Evolutionary conservation across 1,140 invertebrate species (phyloP), one percentile per base, ranked within the genome.

Genomic region (Drosophila tropicalis): DNA sequence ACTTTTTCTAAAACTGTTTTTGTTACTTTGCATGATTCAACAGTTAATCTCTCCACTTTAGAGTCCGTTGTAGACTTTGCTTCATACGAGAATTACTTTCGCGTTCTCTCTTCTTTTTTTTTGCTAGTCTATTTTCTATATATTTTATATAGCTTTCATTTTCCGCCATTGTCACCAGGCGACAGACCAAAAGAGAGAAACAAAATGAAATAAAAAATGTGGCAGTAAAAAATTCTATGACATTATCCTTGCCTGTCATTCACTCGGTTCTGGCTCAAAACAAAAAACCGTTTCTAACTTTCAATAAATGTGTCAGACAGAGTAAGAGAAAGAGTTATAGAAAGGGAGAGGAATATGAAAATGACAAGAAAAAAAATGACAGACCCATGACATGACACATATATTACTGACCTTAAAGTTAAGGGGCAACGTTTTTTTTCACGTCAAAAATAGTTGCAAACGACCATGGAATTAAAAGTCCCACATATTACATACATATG

Each of bases 31-130:
- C 15, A 1, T 36, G 65, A 79, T 76, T 86, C 82, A 86, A 86
- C 78, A 86, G 82, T 73, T 86, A 72, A 79, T 76, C 66, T 86
- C 82, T 86, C 81, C 82, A 86, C 19, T 22, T 22, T 39, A 25
- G 15, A 34, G 19, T 19, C 5, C 17, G 15, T 62, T 76, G 71
- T 67, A 67, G 78, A 72, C 44, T 71, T 57, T 29, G 29, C 29
- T 29, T 29, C 29, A 29, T 29, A 5, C 29, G 29, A 62, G 54
- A 17, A 36, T 10, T 68, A 34, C 54, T 64, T 47, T 3, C 17
- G 22, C 25, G 29, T 12, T 32, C n/a, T 55, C 5, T n/a, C 15
- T 40, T 2, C 9, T 34, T 7, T 34, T 34, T n/a, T n/a, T 34
- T 34, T 34, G 32, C 17, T 40, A 25, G 68, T 60, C 36, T 63